These are phyloP conservation scores for Apotomis betuletana DNA, from an alignment of 2,888 invertebrate species.

Conservation along the genomic window DNA sequence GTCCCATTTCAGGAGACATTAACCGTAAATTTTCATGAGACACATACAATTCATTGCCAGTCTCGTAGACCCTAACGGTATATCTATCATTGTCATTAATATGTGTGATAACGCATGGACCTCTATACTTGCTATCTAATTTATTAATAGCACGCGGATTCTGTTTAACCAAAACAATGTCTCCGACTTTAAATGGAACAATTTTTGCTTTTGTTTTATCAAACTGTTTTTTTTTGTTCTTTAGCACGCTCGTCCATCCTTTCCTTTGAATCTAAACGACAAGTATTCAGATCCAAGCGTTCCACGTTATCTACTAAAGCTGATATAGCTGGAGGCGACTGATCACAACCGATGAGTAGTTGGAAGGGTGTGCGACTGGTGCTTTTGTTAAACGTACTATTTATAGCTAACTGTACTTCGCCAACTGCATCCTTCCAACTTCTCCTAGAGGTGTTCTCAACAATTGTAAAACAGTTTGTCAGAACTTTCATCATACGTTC, in stretches of 20 bases:
- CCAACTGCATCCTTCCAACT: too few relatives aligned
- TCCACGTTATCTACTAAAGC: neutral
- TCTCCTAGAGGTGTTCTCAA: too few relatives aligned
- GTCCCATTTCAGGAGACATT: neutral
- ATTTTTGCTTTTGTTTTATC: slow-evolving; percentile 42
- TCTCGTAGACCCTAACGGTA: slow-evolving; percentile 19
- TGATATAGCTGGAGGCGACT: slow-evolving; percentile 41
- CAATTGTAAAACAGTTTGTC: too few relatives aligned
- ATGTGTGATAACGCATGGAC: slow-evolving; percentile 41
- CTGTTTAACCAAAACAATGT: slow-evolving; percentile 32
- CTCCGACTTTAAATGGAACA: slow-evolving; percentile 39
- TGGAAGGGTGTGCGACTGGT: slow-evolving; percentile 44
- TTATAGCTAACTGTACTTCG: too few relatives aligned
- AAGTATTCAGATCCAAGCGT: too few relatives aligned
- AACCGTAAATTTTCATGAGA: slow-evolving; percentile 23
- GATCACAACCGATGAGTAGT: slow-evolving; percentile 44
- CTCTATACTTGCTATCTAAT: slow-evolving; percentile 39
- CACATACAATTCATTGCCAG: slow-evolving; percentile 25
- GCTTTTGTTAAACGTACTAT: slow-evolving; percentile 41
- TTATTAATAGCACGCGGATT: slow-evolving; percentile 40
- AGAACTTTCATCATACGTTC: slow-evolving; percentile 32
- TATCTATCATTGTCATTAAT: slow-evolving; percentile 43
- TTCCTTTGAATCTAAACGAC: too few relatives aligned
- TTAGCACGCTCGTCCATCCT: too few relatives aligned
- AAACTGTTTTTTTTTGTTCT: slow-evolving; percentile 17